Base-by-base conservation (phyloP, 2,888 invertebrate species). In the Melangyna quadrimaculata region DNA sequence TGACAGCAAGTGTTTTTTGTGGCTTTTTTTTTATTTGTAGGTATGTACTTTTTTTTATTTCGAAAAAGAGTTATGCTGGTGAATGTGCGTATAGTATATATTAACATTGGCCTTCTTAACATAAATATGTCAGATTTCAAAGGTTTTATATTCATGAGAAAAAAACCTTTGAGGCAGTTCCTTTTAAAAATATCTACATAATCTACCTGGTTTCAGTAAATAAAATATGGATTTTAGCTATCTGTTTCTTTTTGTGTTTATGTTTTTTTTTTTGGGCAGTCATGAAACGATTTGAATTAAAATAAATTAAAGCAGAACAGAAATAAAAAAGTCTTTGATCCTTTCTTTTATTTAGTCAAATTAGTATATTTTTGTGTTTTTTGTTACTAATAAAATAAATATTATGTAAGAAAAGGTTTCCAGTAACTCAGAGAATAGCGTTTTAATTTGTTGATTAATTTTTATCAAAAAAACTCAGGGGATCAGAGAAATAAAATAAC, bases 1-100 rank as follows among this genome's bases (percentile, higher is more conserved):
- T 65, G 24, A 55, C 65, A 67, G 65, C 40, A 45, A 67, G 24
- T 51, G 67, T n/a, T 51, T 35, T 67, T 48, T 61, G 43, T 65
- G 32, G 45, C 7, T 17, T 67, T 32, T 45, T 45, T 17, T n/a
- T 17, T 65, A 12, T 45, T 19, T 61, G 37, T 32, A 10, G 2
- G 2, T 59, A n/a, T 40, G 10, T 14, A 12, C 1, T 40, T 12
- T 48, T 19, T 48, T 19, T 17, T 43, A 5, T 1, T 40, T 9
- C 24, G 10, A 14, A 17, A 55, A 61, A 27, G 0, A n/a, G 9
- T 43, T 40, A 1, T 7, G 45, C 32, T 6, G 14, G 14, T 14
- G 48, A 22, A 51, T 48, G 48, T n/a, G n/a, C n/a, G n/a, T n/a
- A n/a, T n/a, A n/a, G n/a, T 51, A 51, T 22, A n/a, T 51, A n/a